Conservation (phyloP, 2,888 invertebrate genomes). For the Ormyrus pomaceus region DNA sequence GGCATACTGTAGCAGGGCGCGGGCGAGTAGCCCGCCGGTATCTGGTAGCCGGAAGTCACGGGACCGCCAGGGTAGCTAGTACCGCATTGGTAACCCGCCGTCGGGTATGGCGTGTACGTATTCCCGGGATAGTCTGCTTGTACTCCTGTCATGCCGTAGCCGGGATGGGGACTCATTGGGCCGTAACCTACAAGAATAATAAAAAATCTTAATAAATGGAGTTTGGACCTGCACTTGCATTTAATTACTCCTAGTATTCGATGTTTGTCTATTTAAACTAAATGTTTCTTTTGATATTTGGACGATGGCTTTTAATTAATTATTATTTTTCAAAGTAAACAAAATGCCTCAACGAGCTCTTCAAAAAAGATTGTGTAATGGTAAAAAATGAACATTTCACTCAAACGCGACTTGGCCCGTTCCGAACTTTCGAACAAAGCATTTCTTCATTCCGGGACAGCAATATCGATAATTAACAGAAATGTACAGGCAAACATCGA, state of each 20-base stretch:
- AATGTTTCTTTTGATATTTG: no score
- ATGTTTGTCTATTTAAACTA: no score
- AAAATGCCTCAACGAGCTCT: no score
- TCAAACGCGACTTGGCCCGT: no score
- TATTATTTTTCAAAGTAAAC: no score
- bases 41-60: conserved; percentile 79
- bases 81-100: conserved; percentile 79
- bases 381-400: no score
- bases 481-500: neutral
- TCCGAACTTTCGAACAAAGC: neutral
- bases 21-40: conserved; percentile 84
- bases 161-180: conserved; percentile 90
- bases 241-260: no score
- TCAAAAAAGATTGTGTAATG: no score
- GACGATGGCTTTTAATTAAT: no score
- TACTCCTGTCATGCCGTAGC: conserved; percentile 86
- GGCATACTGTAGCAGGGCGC: conserved; percentile 92
- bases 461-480: conserved; percentile 32
- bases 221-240: no score
- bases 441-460: neutral
- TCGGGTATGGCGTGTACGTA: conserved; percentile 84
- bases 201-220: no score
- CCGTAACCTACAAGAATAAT: conserved; percentile 81
- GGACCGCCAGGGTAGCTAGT: conserved; percentile 77
- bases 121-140: conserved; percentile 89